Evolutionary conservation across 2,888 invertebrate species (phyloP).

Genomic region (Malacosoma neustria): DNA sequence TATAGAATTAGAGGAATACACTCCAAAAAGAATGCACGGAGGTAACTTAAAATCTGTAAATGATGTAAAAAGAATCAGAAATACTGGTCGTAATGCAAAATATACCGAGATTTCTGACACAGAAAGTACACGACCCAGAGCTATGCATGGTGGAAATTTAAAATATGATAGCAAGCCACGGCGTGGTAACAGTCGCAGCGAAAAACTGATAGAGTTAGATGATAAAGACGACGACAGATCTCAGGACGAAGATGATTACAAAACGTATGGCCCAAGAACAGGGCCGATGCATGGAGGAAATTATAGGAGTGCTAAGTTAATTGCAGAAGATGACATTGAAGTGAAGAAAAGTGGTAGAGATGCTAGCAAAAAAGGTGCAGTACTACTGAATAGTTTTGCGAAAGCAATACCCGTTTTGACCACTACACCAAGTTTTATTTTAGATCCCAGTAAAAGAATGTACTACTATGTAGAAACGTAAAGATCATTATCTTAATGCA

Average conservation of each 20-base stretch:
- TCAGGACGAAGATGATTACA: conserved; percentile 23
- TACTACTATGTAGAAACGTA: conserved; percentile 61
- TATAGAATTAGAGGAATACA: conserved; percentile 25
- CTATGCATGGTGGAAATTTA: conserved; percentile 42
- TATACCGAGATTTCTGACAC: conserved; percentile 29
- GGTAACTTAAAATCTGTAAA: conserved; percentile 29
- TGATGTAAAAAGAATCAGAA: conserved; percentile 21
- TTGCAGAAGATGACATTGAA: conserved; percentile 18
- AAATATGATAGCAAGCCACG: conserved; percentile 21
- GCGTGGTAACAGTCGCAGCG: conserved; percentile 25
- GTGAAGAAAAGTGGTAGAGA: conserved; percentile 21
- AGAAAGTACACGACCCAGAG: conserved; percentile 13
- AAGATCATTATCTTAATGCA: no score
- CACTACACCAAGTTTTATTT: conserved; percentile 50
- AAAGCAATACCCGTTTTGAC: conserved; percentile 52
- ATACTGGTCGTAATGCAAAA: conserved; percentile 29
- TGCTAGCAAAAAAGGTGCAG: conserved; percentile 35
- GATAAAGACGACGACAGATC: conserved; percentile 26
- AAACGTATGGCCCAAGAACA: conserved; percentile 26
- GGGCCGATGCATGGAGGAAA: conserved; percentile 60
- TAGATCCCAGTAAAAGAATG: conserved; percentile 68
- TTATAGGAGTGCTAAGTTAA: conserved; percentile 47
- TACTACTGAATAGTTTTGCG: conserved; percentile 50
- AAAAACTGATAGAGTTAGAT: conserved; percentile 43
- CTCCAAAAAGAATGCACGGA: conserved; percentile 23